Percentiles rank a stretch among this genome's conserved stretches.
phyloP scores from a whole-genome alignment of 1,140 invertebrate species.

The Drosophila baimaii region DNA sequence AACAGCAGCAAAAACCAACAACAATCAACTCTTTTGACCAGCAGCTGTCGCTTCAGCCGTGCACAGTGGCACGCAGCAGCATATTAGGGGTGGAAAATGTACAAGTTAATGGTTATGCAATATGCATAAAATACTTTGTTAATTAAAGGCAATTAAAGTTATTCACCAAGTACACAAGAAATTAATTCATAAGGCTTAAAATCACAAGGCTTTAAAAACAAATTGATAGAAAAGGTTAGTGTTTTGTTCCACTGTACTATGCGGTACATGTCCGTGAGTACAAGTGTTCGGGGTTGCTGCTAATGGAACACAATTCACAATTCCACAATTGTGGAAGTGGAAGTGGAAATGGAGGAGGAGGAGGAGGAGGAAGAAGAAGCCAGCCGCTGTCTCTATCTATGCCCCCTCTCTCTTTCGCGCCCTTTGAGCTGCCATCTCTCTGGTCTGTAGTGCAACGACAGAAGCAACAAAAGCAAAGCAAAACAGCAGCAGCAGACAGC shows the following conservation, averaged over 20 bases:
- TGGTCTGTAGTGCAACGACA: slow-evolving; percentile 45
- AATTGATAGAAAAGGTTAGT: no score
- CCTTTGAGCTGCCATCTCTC: slow-evolving; percentile 13
- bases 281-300: slow-evolving; percentile 73
- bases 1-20: slow-evolving; percentile 56
- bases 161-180: no score
- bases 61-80: slow-evolving; percentile 19
- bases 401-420: slow-evolving; percentile 10
- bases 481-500: slow-evolving; percentile 41
- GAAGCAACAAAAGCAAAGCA: slow-evolving; percentile 42
- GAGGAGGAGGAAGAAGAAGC: slow-evolving; percentile 19
- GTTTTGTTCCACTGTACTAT: slow-evolving; percentile 39
- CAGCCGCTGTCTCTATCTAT: slow-evolving; percentile 34
- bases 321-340: slow-evolving; percentile 35
- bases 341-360: slow-evolving; percentile 40
- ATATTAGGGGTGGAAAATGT: not conserved
- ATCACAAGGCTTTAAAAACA: no score
- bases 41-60: slow-evolving; percentile 55
- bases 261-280: slow-evolving; percentile 29
- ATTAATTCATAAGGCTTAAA: no score
- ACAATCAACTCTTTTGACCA: slow-evolving; percentile 64
- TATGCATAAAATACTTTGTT: not conserved
- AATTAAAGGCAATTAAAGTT: not conserved
- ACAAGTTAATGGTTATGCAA: not conserved
- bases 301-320: slow-evolving; percentile 79